phyloP scores from a whole-genome alignment of 2,113 vertebrate species.

The Microtus oregoni region DNA sequence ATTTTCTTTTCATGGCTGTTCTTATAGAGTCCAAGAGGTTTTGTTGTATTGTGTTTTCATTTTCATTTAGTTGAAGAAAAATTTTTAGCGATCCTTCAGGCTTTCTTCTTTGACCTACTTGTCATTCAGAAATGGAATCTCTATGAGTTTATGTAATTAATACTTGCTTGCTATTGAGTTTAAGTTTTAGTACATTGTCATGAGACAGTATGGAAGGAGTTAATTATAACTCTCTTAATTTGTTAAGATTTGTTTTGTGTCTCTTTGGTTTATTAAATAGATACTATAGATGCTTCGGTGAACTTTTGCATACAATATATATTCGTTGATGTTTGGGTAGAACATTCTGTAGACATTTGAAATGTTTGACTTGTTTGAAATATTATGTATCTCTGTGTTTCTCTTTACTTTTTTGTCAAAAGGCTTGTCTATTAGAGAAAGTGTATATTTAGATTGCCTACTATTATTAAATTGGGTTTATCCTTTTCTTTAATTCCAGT shows the following conservation, averaged over 20 bases:
- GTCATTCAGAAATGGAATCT: not conserved
- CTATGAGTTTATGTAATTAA: not conserved
- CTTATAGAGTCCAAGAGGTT: not conserved
- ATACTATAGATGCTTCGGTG: too few relatives aligned
- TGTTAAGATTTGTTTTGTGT: not conserved
- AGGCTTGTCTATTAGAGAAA: not conserved
- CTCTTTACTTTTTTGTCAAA: not conserved
- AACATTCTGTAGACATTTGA: not conserved
- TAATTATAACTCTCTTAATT: not conserved
- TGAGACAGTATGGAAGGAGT: not conserved
- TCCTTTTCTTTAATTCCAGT: not conserved
- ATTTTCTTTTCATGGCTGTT: not conserved
- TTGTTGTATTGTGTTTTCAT: not conserved
- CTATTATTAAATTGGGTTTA: not conserved
- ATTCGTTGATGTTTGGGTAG: not conserved
- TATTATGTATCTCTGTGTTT: not conserved
- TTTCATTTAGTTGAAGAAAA: not conserved
- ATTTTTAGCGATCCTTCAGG: too few relatives aligned
- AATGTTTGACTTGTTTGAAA: not conserved
- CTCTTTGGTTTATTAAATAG: not conserved
- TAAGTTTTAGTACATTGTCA: not conserved
- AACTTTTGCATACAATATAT: accelerated
- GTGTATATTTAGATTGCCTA: not conserved
- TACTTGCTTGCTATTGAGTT: not conserved
- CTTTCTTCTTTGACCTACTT: too few relatives aligned